A percentile compares a stretch with the other conserved stretches of the same genome.
phyloP scores from a whole-genome alignment of 2,888 invertebrate species.

The Dicyrtoma fusca region DNA sequence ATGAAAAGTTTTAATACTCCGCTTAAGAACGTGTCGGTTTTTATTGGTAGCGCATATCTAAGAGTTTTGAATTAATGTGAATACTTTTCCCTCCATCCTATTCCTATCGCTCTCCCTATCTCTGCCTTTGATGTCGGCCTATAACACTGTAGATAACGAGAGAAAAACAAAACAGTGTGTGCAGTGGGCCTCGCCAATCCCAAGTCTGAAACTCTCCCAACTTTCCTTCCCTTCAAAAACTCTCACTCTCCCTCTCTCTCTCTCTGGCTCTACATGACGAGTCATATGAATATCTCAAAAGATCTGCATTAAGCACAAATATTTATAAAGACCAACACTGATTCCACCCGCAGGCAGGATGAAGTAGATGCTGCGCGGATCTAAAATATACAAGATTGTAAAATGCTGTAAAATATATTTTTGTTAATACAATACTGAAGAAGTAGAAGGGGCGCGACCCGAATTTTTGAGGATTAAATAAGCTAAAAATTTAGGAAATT shows the following conservation, averaged over 20 bases:
- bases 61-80: slow-evolving; percentile 14
- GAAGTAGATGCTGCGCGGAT: too few relatives aligned
- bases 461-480: too few relatives aligned
- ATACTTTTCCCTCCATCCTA: slow-evolving; percentile 2
- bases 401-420: too few relatives aligned
- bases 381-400: too few relatives aligned
- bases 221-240: not conserved
- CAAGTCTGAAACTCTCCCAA: not conserved
- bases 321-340: too few relatives aligned
- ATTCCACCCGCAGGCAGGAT: too few relatives aligned
- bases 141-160: not conserved
- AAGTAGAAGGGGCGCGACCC: too few relatives aligned
- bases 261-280: too few relatives aligned
- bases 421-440: too few relatives aligned
- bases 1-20: slow-evolving; percentile 32
- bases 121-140: not conserved
- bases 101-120: not conserved
- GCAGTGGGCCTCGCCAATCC: not conserved
- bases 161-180: not conserved
- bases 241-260: not conserved
- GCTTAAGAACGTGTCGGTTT: slow-evolving; percentile 19
- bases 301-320: too few relatives aligned
- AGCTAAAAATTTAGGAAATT: too few relatives aligned
- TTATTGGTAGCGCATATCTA: slow-evolving; percentile 11
- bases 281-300: too few relatives aligned